These are phyloP conservation scores for Accipiter virgatus DNA, from an alignment of 2,113 vertebrate genomes.

Conservation along the genomic window DNA sequence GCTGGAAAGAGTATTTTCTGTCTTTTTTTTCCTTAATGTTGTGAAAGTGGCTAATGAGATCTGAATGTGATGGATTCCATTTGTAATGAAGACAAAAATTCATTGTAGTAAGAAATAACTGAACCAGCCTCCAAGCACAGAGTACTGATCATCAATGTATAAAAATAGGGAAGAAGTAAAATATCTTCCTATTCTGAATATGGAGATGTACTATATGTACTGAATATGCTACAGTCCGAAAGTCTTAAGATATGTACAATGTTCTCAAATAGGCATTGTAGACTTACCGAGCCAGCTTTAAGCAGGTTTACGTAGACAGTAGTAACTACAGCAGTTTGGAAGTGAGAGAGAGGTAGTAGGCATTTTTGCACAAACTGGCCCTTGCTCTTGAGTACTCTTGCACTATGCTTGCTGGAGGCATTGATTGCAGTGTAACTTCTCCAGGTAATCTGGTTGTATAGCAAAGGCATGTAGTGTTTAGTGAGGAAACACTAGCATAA, in stretches of 20 bases:
- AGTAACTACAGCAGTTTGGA: neutral
- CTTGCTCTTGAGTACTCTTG: neutral
- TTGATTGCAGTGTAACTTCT: neutral
- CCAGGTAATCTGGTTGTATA: neutral
- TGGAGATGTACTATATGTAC: neutral
- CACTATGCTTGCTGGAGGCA: neutral
- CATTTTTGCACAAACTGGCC: neutral
- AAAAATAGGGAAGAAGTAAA: neutral
- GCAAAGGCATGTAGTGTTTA: neutral
- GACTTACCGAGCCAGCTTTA: neutral
- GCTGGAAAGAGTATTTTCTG: neutral
- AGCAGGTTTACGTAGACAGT: neutral
- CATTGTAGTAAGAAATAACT: neutral
- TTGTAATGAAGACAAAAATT: neutral
- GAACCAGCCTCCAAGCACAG: neutral
- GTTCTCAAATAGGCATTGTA: neutral
- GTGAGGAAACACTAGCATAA: neutral
- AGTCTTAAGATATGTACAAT: neutral
- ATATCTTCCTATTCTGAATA: neutral
- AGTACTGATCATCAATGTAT: neutral
- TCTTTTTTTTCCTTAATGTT: neutral
- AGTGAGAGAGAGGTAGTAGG: neutral
- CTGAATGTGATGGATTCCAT: neutral
- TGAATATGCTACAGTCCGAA: neutral
- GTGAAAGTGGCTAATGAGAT: neutral